Evolutionary conservation across 2,888 invertebrate species (phyloP).

Genomic region (Slavum lentiscoides): DNA sequence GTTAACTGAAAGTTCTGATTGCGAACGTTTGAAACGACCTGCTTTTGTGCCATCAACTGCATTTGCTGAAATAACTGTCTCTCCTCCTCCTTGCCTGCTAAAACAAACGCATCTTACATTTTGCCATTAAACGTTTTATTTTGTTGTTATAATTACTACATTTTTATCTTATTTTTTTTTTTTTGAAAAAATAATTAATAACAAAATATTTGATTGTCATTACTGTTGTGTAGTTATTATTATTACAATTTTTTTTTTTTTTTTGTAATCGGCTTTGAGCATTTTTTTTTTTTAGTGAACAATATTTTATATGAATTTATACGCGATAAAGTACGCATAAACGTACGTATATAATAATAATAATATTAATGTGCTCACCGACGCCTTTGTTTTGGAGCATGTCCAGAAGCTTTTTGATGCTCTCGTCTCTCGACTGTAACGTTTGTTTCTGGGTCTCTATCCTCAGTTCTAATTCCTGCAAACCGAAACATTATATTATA

Average conservation of each 20-base stretch:
- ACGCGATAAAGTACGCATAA: constrained; percentile 1
- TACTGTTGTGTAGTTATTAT: constrained; percentile 41
- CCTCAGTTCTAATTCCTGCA: constrained; percentile 88
- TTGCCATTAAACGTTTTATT: constrained; percentile 29
- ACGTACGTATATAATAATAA: no score
- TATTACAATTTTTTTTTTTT: constrained; percentile 34
- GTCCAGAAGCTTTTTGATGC: constrained; percentile 96
- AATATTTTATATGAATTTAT: background rate
- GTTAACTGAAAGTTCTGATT: constrained; percentile 53
- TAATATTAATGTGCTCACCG: constrained; percentile 71
- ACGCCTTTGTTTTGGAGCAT: constrained; percentile 97
- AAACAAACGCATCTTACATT: constrained; percentile 54
- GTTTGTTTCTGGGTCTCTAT: constrained; percentile 99
- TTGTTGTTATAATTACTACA: background rate
- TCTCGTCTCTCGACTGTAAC: constrained; percentile 92
- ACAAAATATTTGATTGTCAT: constrained; percentile 11
- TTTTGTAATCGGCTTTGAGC: background rate
- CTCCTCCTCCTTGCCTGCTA: constrained; percentile 90
- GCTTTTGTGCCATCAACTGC: constrained; percentile 95
- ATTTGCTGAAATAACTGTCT: constrained; percentile 95
- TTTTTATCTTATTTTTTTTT: background rate
- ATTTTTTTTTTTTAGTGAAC: background rate
- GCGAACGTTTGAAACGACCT: constrained; percentile 66
- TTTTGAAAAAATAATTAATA: constrained; percentile 11
- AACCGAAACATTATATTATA: background rate